Conservation (phyloP, 2,113 vertebrate genomes). For the Alexandromys fortis region DNA sequence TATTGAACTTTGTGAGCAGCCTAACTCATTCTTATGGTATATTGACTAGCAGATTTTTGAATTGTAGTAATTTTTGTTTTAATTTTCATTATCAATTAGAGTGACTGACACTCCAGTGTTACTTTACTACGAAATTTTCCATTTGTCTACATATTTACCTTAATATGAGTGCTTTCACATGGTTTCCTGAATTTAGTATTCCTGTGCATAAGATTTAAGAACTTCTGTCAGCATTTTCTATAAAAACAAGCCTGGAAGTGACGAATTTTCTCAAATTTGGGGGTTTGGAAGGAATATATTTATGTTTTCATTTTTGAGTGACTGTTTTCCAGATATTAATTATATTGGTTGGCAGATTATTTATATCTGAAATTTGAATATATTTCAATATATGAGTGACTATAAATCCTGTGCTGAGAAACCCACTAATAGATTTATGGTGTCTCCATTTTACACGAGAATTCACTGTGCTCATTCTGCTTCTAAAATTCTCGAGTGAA, state of each 20-base stretch:
- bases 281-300: neutral
- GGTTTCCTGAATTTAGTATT: neutral
- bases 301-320: neutral
- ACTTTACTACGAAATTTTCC: neutral
- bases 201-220: neutral
- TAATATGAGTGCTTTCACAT: neutral
- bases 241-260: neutral
- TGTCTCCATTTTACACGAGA: neutral
- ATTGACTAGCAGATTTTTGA: neutral
- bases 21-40: neutral
- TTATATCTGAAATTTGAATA: neutral
- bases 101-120: neutral
- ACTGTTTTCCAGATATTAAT: neutral
- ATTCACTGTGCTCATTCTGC: neutral
- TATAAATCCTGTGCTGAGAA: neutral
- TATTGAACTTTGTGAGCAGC: too few relatives aligned
- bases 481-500: neutral
- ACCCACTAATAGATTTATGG: neutral
- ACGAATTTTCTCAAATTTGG: neutral
- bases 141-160: neutral
- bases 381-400: neutral
- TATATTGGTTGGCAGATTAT: neutral
- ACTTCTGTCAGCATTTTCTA: neutral
- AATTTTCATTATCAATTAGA: neutral
- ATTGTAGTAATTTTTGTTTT: neutral